A percentile compares a stretch with the other conserved stretches of the same genome.
Evolutionary conservation across 1,140 invertebrate species (phyloP).

Genomic region (Penaeus indicus): DNA sequence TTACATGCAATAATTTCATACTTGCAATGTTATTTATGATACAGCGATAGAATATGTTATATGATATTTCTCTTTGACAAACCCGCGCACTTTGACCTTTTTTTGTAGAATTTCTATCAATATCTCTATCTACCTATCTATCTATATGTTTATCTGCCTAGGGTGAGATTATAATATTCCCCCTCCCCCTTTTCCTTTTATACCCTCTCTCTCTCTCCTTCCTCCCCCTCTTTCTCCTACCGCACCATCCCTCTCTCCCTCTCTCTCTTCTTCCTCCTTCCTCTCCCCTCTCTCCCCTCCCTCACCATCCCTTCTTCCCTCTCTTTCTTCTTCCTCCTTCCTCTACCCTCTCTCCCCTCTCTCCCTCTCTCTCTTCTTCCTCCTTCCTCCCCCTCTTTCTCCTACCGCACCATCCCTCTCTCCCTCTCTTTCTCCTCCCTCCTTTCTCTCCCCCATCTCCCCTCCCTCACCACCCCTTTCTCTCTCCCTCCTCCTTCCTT

Average conservation of each 20-base stretch:
- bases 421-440: background rate
- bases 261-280: background rate
- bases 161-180: background rate
- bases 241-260: background rate
- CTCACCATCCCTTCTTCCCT: background rate
- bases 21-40: too few relatives aligned
- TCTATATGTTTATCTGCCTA: background rate
- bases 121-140: too few relatives aligned
- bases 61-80: too few relatives aligned
- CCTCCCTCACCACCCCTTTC: background rate
- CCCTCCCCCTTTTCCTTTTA: background rate
- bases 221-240: too few relatives aligned
- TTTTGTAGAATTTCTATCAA: too few relatives aligned
- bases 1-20: too few relatives aligned
- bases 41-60: too few relatives aligned
- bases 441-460: background rate
- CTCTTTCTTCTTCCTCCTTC: background rate
- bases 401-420: background rate
- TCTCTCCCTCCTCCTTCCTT: too few relatives aligned
- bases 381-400: background rate
- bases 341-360: background rate
- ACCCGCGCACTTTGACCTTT: too few relatives aligned
- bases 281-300: background rate
- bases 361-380: background rate
- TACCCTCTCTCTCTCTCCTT: background rate